Base-by-base conservation (phyloP, 2,113 vertebrate species). In the Misgurnus anguillicaudatus region DNA sequence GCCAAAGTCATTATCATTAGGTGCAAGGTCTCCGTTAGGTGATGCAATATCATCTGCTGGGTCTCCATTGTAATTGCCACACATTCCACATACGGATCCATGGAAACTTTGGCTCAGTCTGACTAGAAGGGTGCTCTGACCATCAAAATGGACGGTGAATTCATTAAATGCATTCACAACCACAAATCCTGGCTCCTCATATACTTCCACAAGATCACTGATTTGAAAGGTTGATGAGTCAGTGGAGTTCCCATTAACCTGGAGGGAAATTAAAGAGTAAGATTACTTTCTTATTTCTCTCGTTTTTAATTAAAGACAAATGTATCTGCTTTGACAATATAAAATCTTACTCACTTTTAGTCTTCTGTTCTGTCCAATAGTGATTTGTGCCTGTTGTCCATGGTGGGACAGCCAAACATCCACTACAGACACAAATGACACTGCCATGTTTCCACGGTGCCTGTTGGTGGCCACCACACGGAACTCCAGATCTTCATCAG, bases 391-490 rank as follows among this genome's bases (percentile, higher is more conserved):
- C 0, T 17, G 76, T 21, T 86, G 70, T 3, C 0, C 7, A 16
- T 48, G 0, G 21, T 77, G 83, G 65, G 77, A 82, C 55, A 92
- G 75, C 77, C 86, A 88, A 19, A 93, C 58, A 62, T 93, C 87
- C 41, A 93, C 89, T 11, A 55, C 70, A 10, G 89, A 89, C 5
- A 91, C 89, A 80, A 91, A 91, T 0, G 89, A 92, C 41, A 91
- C 86, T 0, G 2, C 64, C 7, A 73, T 85, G 84, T 89, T 90
- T 19, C 77, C 81, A 70, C 87, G 87, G 67, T 89, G 88, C 42
- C 84, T 85, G 60, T 91, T 92, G 16, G 89, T 88, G 4, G 87
- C 87, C 9, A 83, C 83, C 5, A 91, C 82, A 0, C 55, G 81
- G 70, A 92, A 93, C 60, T 77, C 72, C 0, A 83, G 81, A 19